These are phyloP conservation scores for Schizopygopsis pylzovi DNA, from an alignment of 2,797 vertebrate species.

Conservation along the genomic window DNA sequence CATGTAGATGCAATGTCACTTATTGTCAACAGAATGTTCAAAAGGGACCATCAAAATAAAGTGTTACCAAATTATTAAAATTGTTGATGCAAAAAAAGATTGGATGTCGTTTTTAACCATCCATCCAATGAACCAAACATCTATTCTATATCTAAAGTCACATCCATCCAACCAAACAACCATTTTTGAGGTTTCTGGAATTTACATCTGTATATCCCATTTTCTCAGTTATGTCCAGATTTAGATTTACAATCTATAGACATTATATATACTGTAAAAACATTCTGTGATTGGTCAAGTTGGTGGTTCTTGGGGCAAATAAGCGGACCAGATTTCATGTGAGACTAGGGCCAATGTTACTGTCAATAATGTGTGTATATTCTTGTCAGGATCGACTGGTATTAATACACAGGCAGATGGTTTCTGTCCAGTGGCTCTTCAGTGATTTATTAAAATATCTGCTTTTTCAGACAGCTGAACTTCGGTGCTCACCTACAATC, in stretches of 20 bases:
- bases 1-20: background rate
- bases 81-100: background rate
- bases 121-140: background rate
- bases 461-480: constrained; percentile 20
- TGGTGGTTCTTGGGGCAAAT: too few relatives aligned
- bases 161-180: background rate
- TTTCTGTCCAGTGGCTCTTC: background rate
- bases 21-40: background rate
- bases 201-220: background rate
- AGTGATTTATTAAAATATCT: constrained; percentile 20
- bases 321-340: too few relatives aligned
- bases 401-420: background rate
- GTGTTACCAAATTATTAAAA: background rate
- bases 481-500: constrained; percentile 4
- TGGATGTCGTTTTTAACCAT: background rate
- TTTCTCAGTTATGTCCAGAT: background rate
- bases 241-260: background rate
- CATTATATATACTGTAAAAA: background rate
- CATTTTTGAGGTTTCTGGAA: background rate
- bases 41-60: background rate
- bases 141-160: too few relatives aligned
- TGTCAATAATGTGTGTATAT: background rate
- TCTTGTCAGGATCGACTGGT: background rate
- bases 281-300: background rate
- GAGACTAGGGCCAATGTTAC: background rate